These are phyloP conservation scores for Heliopora coerulea DNA, from an alignment of 92 coral and sea anemone species.

Conservation along the genomic window DNA sequence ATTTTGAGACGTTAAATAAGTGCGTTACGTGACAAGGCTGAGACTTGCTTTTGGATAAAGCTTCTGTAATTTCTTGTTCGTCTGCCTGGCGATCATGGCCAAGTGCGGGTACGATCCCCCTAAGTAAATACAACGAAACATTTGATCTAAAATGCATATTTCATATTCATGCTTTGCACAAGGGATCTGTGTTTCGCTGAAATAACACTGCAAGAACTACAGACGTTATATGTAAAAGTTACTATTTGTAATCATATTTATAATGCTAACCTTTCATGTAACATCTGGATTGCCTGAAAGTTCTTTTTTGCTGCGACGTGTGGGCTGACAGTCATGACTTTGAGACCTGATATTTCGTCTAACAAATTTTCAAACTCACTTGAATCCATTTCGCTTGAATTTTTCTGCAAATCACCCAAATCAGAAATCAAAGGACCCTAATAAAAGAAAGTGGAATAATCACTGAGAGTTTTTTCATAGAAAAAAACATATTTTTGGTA, in stretches of 20 bases:
- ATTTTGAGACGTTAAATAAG: slow-evolving; percentile 49
- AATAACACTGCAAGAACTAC: too few relatives aligned
- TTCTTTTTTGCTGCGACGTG: slow-evolving; percentile 32
- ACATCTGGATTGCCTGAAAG: slow-evolving; percentile 36
- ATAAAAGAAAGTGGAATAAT: too few relatives aligned
- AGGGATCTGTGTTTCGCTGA: too few relatives aligned
- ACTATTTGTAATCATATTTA: not conserved
- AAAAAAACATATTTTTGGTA: too few relatives aligned
- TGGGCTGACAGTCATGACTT: slow-evolving; percentile 61
- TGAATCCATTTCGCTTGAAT: slow-evolving; percentile 30
- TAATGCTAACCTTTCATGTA: slow-evolving; percentile 41
- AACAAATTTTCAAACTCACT: slow-evolving; percentile 46
- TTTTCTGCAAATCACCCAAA: slow-evolving; percentile 50
- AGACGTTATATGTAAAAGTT: too few relatives aligned
- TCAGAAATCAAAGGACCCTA: slow-evolving; percentile 58
- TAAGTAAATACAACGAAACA: too few relatives aligned
- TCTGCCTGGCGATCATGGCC: slow-evolving; percentile 59
- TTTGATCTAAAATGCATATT: too few relatives aligned
- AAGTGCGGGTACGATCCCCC: slow-evolving; percentile 53
- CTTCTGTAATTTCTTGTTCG: slow-evolving; percentile 52
- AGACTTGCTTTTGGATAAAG: slow-evolving; percentile 45
- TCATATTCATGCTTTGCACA: too few relatives aligned
- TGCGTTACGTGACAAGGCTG: slow-evolving; percentile 55
- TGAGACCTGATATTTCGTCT: slow-evolving; percentile 35
- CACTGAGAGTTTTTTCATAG: too few relatives aligned